Evolutionary conservation across 2,113 vertebrate species (phyloP).

Genomic region (Argyrosomus japonicus): DNA sequence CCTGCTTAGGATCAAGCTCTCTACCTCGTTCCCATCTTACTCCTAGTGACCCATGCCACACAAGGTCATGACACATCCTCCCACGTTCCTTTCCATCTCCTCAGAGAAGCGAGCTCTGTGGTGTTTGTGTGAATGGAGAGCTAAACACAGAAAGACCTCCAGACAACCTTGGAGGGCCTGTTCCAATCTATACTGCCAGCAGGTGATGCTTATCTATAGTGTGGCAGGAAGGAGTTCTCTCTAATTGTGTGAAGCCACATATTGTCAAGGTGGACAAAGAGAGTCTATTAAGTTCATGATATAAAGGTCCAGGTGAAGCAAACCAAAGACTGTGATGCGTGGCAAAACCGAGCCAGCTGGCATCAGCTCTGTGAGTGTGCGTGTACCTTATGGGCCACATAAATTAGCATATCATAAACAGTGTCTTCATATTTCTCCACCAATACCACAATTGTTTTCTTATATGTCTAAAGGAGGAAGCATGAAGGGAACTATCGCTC

Average conservation of each 20-base stretch:
- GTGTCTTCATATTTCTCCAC: constrained; percentile 11
- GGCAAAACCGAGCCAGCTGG: constrained; percentile 45
- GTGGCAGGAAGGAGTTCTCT: constrained; percentile 70
- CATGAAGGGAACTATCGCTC: not conserved
- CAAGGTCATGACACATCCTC: constrained; percentile 69
- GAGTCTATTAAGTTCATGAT: constrained; percentile 75
- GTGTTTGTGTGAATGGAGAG: constrained; percentile 53
- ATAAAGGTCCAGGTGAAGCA: constrained; percentile 61
- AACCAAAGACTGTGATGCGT: constrained; percentile 48
- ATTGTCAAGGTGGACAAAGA: constrained; percentile 82
- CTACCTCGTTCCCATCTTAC: constrained; percentile 38
- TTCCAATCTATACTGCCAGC: constrained; percentile 81
- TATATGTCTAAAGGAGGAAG: not conserved
- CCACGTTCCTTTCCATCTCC: constrained; percentile 44
- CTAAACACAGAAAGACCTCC: constrained; percentile 78
- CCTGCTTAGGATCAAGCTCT: constrained; percentile 22
- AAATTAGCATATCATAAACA: constrained; percentile 8
- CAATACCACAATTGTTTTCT: not conserved
- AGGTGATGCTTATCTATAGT: constrained; percentile 81
- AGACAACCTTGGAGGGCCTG: constrained; percentile 82
- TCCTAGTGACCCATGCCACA: constrained; percentile 48
- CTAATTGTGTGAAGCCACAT: constrained; percentile 81
- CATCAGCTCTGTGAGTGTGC: constrained; percentile 8
- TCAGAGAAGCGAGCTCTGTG: constrained; percentile 55
- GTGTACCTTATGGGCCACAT: not conserved